Conservation (phyloP, 2,888 invertebrate genomes). For the Plebejus melissa region DNA sequence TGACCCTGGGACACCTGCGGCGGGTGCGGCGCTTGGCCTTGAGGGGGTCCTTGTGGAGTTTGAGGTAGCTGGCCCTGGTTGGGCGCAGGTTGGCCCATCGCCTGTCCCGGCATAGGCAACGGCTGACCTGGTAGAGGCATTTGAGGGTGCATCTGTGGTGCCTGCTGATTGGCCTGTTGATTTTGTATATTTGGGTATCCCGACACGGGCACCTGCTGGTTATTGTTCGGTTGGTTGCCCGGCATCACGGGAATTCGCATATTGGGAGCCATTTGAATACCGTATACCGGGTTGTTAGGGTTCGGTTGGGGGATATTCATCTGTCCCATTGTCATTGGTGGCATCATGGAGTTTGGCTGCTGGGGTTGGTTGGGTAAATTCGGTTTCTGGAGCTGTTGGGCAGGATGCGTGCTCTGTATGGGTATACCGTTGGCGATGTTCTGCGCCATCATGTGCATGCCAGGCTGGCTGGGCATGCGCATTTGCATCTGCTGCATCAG, state of each 20-base stretch:
- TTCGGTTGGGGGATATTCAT: slow-evolving; percentile 53
- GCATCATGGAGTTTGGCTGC: slow-evolving; percentile 45
- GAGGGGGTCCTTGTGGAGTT: slow-evolving; percentile 37
- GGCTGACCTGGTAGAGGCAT: slow-evolving; percentile 49
- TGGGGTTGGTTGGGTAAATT: slow-evolving; percentile 55
- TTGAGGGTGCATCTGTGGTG: slow-evolving; percentile 52
- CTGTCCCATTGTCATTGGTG: slow-evolving; percentile 55
- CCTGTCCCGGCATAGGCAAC: slow-evolving; percentile 50
- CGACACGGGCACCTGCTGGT: slow-evolving; percentile 53
- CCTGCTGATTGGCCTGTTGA: slow-evolving; percentile 50
- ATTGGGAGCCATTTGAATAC: slow-evolving; percentile 61
- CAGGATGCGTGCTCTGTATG: slow-evolving; percentile 39
- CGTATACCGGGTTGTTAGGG: slow-evolving; percentile 55
- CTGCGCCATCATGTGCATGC: slow-evolving; percentile 55
- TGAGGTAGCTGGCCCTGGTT: slow-evolving; percentile 47
- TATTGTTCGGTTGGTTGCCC: slow-evolving; percentile 51
- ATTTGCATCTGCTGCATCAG: slow-evolving; percentile 69
- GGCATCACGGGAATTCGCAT: slow-evolving; percentile 66
- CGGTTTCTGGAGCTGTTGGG: slow-evolving; percentile 50
- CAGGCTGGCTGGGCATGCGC: slow-evolving; percentile 59
- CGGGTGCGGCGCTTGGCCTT: slow-evolving; percentile 44
- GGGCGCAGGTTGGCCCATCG: slow-evolving; percentile 45
- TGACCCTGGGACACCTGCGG: slow-evolving; percentile 46
- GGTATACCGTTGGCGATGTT: slow-evolving; percentile 49
- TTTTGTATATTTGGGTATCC: slow-evolving; percentile 57